Evolutionary conservation across 2,888 invertebrate genomes (phyloP), one percentile per base, ranked within the genome.

Genomic region (Dysmachus trigonus): DNA sequence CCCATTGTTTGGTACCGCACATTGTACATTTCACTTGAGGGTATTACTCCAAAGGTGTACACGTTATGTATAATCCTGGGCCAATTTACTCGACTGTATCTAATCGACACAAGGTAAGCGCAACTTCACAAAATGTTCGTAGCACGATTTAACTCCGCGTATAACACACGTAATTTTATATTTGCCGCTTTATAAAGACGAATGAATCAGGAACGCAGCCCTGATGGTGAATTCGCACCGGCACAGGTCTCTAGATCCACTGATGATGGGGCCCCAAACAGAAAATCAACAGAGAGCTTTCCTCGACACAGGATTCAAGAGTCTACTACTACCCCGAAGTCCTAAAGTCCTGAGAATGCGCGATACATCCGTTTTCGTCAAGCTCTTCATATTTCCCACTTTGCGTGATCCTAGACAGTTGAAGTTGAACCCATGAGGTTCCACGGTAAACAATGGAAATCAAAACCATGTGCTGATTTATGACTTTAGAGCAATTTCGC

Each of bases 1-100:
- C 88, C 89, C 89, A 89, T 88, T 88, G 88, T 88, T 88, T 89
- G 89, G 87, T 90, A 89, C 89, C 88, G 89, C 89, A 89, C 89
- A 90, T 90, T 89, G 89, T 90, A 89, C 89, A 89, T 89, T 89
- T 89, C 89, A 89, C 88, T 86, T 84, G 51, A 81, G 53, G 47
- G 35, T 13, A 79, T 79, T 22, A 71, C 83, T 35, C 71, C 15
- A 83, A 71, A 38, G 62, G 27, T 51, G 5, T 41, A 38, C 41
- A 38, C 13, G 15, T 41, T 41, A 13, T 77, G 47, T 77, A n/a
- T 76, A 38, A n/a, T 76, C 33, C 38, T 76, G 4, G 4, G 81
- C 33, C 22, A 38, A 22, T 41, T 62, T n/a, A 18, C 15, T 72
- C 73, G n/a, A 62, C 41, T 47, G n/a, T 41, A 33, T 73, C 33